A percentile compares a stretch with the other conserved stretches of the same genome.
Conservation (phyloP, 2,797 vertebrate species). For the Galaxias olidus region DNA sequence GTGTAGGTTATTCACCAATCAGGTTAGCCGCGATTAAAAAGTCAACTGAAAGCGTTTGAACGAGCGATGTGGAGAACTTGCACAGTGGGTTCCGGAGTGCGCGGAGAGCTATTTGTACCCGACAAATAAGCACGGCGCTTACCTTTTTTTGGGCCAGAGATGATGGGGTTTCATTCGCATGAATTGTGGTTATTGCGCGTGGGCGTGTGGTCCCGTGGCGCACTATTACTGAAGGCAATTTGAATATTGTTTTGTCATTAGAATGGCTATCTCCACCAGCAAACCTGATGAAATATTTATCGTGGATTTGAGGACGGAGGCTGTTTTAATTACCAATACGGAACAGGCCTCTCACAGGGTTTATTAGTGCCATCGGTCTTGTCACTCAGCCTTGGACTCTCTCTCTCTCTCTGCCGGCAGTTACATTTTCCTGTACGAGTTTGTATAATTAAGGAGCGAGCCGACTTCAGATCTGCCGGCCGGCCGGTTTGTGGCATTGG, state of each 20-base stretch:
- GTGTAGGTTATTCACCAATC: background rate
- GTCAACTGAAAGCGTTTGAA: background rate
- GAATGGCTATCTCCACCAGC: background rate
- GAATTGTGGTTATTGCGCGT: conserved; percentile 1
- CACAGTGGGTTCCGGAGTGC: too few species aligned
- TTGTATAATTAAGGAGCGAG: background rate
- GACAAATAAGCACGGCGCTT: too few species aligned
- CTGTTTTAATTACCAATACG: conserved; percentile 75
- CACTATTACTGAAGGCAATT: conserved; percentile 1
- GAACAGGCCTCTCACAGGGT: conserved; percentile 59
- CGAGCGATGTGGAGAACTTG: too few species aligned
- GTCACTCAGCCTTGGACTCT: conserved; percentile 49
- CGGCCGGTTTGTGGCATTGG: background rate
- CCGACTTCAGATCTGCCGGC: background rate
- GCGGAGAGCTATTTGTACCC: too few species aligned
- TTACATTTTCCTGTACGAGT: conserved; percentile 23
- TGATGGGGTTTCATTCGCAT: background rate
- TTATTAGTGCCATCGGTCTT: conserved; percentile 39
- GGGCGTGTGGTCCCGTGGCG: background rate
- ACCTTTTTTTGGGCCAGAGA: too few species aligned
- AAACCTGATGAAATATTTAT: conserved; percentile 52
- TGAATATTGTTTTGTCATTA: conserved; percentile 1
- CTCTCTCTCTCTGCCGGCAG: conserved; percentile 29
- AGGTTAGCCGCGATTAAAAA: background rate
- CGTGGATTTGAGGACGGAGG: conserved; percentile 64